Evolutionary conservation across 1,140 invertebrate genomes (phyloP).

Genomic region (Neoseiulus cucumeris): DNA sequence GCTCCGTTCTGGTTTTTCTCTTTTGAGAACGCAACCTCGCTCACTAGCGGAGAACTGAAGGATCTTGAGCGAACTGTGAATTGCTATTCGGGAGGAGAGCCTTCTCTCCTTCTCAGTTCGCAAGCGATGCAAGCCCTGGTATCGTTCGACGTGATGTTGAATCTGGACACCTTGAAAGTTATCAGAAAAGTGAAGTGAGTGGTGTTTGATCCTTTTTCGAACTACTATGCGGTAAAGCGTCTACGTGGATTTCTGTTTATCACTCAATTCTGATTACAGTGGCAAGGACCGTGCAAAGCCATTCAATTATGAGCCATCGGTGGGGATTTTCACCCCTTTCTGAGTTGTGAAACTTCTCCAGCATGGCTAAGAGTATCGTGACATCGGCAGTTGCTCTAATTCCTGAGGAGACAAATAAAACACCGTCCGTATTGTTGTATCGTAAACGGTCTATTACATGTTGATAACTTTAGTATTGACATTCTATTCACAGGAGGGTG

Average conservation of each 20-base stretch:
- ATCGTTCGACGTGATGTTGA: not conserved
- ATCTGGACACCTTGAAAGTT: not conserved
- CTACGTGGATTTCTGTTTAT: not conserved
- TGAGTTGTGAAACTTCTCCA: not conserved
- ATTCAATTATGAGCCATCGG: conserved; percentile 2
- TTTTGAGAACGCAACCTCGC: not conserved
- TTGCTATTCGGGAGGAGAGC: not conserved
- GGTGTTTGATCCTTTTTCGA: not conserved
- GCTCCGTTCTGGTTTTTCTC: conserved; percentile 10
- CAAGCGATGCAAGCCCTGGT: conserved; percentile 1
- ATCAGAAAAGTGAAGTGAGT: not conserved
- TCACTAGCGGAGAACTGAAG: not conserved
- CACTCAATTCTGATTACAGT: not conserved
- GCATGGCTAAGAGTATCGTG: too few relatives aligned
- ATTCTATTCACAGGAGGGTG: too few relatives aligned
- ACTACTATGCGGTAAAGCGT: not conserved
- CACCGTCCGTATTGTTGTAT: too few relatives aligned
- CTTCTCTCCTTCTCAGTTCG: not conserved
- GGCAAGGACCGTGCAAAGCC: conserved; percentile 6
- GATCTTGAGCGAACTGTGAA: not conserved
- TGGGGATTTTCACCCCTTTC: not conserved
- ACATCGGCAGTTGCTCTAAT: too few relatives aligned
- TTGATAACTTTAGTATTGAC: too few relatives aligned
- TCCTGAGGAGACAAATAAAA: too few relatives aligned
- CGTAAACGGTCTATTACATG: too few relatives aligned